Percentiles rank a stretch among this genome's conserved stretches.
These are phyloP conservation scores for Tribolium madens DNA, from an alignment of 1,140 invertebrate genomes.

Conservation along the genomic window DNA sequence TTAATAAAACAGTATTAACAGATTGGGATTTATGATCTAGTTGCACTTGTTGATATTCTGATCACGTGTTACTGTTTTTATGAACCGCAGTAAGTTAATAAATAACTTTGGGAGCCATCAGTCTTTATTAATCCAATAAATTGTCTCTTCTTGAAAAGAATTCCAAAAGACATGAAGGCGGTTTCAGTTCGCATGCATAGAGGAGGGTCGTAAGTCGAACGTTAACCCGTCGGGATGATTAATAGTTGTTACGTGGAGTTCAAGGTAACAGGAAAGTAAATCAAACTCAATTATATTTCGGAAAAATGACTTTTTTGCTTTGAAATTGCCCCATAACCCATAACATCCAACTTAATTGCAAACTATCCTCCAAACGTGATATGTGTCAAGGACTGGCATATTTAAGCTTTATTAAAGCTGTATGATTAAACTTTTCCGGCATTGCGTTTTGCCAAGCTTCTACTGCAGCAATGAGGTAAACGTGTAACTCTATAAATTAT, in stretches of 20 bases:
- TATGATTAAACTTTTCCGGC: constrained; percentile 10
- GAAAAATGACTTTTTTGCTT: neutral
- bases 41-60: constrained; percentile 15
- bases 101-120: neutral
- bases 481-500: constrained; percentile 19
- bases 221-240: constrained; percentile 21
- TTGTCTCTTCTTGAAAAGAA: constrained; percentile 24
- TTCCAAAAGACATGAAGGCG: neutral
- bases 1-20: constrained; percentile 2
- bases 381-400: constrained; percentile 10
- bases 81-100: neutral
- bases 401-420: constrained; percentile 25
- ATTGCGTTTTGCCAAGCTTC: neutral
- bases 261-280: constrained; percentile 9
- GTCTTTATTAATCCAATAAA: constrained; percentile 35
- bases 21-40: constrained; percentile 1
- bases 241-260: constrained; percentile 14
- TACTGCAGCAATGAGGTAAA: neutral
- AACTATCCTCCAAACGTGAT: no score
- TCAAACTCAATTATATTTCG: constrained; percentile 10
- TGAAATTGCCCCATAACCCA: neutral
- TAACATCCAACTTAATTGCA: neutral
- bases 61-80: constrained; percentile 11
- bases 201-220: constrained; percentile 11
- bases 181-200: constrained; percentile 6